Conservation (phyloP, 1,140 invertebrate species). For the Gonatopus flavifemur region DNA sequence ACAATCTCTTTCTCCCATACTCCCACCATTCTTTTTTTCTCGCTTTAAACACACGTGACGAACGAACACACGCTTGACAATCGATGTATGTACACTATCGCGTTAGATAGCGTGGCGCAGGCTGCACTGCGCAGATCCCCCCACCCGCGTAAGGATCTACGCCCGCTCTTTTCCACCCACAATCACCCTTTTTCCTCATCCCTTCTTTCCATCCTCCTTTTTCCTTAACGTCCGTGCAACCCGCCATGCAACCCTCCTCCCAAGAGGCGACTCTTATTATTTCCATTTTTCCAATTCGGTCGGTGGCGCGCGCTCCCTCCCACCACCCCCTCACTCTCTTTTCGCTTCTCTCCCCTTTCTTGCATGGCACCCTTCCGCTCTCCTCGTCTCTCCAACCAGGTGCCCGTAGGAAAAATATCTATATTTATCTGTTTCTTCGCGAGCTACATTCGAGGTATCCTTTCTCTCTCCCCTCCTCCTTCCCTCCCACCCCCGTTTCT, state of each 20-base stretch:
- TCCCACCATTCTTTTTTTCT: slow-evolving; percentile 14
- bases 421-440: slow-evolving; percentile 53
- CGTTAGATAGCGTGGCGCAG: slow-evolving; percentile 33
- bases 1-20: slow-evolving; percentile 21
- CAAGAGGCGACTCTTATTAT: slow-evolving; percentile 49
- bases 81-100: slow-evolving; percentile 24
- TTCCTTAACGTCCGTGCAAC: slow-evolving; percentile 23
- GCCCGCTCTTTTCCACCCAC: slow-evolving; percentile 11
- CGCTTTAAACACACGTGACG: slow-evolving; percentile 21
- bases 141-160: slow-evolving; percentile 16
- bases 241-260: slow-evolving; percentile 36
- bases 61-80: background rate
- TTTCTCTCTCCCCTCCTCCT: slow-evolving; percentile 15
- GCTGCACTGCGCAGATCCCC: slow-evolving; percentile 51
- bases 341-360: slow-evolving; percentile 16
- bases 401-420: slow-evolving; percentile 44
- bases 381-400: slow-evolving; percentile 18
- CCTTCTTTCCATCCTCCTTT: slow-evolving; percentile 14
- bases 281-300: slow-evolving; percentile 56
- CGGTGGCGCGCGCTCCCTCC: slow-evolving; percentile 26
- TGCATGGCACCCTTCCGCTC: slow-evolving; percentile 3
- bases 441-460: slow-evolving; percentile 25
- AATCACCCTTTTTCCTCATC: slow-evolving; percentile 14
- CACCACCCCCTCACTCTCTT: slow-evolving; percentile 9
- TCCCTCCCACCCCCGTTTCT: slow-evolving; percentile 5